Evolutionary conservation across 2,113 vertebrate genomes (phyloP).

Genomic region (Neolamprologus sp.): DNA sequence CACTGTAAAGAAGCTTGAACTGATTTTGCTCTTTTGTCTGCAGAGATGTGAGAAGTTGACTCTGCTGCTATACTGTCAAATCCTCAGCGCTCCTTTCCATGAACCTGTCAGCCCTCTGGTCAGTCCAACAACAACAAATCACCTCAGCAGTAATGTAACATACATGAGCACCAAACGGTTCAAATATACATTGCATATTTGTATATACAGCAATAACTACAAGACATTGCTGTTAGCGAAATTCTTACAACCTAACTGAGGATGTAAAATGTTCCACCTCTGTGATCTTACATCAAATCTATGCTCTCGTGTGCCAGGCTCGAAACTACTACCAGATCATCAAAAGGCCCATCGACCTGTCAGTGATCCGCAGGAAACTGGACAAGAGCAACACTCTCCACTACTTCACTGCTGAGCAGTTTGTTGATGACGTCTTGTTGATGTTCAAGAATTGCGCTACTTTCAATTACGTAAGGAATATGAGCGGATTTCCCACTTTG

Average conservation of each 20-base stretch:
- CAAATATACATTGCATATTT: neutral
- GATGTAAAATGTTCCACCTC: neutral
- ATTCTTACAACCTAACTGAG: neutral
- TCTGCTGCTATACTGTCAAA: slow-evolving; percentile 80
- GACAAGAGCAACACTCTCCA: slow-evolving; percentile 78
- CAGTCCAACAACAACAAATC: slow-evolving; percentile 39
- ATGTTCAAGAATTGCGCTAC: slow-evolving; percentile 95
- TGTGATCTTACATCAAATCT: neutral
- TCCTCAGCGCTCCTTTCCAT: slow-evolving; percentile 86
- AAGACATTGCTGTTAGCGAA: neutral
- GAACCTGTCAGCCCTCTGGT: slow-evolving; percentile 88
- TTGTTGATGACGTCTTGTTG: slow-evolving; percentile 84
- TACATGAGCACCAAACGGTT: neutral
- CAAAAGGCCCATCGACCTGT: slow-evolving; percentile 88
- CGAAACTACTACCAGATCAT: slow-evolving; percentile 95
- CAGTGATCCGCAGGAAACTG: slow-evolving; percentile 81
- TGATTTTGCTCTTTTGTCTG: neutral
- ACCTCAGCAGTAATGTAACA: neutral
- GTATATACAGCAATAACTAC: neutral
- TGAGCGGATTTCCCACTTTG: neutral
- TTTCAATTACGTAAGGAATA: slow-evolving; percentile 84
- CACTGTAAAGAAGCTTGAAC: neutral
- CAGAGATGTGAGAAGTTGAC: slow-evolving; percentile 92
- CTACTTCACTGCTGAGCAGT: slow-evolving; percentile 82
- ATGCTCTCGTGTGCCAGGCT: slow-evolving; percentile 66